phyloP scores from a whole-genome alignment of 2,888 invertebrate species.

The Troilus luridus region DNA sequence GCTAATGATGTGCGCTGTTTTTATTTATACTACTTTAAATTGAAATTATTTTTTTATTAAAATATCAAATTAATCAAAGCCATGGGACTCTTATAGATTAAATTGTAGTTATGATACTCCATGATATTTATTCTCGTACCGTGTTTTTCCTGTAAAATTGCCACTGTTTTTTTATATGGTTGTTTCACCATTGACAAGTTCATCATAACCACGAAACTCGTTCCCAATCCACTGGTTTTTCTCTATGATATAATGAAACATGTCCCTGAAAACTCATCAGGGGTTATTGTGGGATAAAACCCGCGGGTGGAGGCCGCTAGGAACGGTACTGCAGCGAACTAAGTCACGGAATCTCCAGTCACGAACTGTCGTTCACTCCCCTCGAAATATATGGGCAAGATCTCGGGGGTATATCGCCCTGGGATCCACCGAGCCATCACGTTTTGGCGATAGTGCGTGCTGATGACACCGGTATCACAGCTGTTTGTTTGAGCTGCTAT shows the following conservation, averaged over 20 bases:
- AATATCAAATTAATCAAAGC: too few species aligned
- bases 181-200: neutral
- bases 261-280: neutral
- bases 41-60: too few species aligned
- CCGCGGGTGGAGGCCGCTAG: neutral
- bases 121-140: too few species aligned
- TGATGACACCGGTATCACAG: neutral
- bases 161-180: too few species aligned
- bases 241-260: neutral
- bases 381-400: neutral
- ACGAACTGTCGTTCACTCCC: slow-evolving; percentile 40
- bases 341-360: slow-evolving; percentile 28
- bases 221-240: neutral
- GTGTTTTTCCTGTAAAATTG: too few species aligned
- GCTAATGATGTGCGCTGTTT: neutral
- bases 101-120: neutral
- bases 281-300: slow-evolving; percentile 3
- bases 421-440: neutral
- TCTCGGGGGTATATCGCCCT: neutral
- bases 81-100: neutral
- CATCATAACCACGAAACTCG: neutral
- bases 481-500: neutral
- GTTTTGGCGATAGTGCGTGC: neutral
- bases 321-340: slow-evolving; percentile 30
- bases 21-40: neutral